phyloP scores from a whole-genome alignment of 2,797 vertebrate genomes.

The Myiotriccus ornatus region DNA sequence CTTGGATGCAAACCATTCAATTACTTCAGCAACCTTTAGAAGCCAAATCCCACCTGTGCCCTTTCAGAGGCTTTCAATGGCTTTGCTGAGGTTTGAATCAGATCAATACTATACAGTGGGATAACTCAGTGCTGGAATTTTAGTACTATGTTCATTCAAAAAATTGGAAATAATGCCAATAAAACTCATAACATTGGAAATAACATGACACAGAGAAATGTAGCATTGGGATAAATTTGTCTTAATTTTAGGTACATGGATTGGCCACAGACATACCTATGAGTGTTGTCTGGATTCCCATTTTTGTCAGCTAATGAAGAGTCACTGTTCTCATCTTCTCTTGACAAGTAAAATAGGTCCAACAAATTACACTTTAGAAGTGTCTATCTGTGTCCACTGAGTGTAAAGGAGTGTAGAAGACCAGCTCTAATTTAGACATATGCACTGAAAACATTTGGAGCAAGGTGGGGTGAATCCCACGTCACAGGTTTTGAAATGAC shows the following conservation, averaged over 20 bases:
- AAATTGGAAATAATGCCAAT: background rate
- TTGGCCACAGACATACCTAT: background rate
- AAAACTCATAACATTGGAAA: background rate
- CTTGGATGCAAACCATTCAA: background rate
- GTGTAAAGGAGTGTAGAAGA: background rate
- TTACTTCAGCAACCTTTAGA: background rate
- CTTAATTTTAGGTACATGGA: background rate
- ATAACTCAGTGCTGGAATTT: background rate
- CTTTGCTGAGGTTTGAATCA: background rate
- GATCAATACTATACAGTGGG: background rate
- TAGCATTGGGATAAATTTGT: background rate
- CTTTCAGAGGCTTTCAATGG: background rate
- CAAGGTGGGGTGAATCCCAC: background rate
- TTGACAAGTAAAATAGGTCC: background rate
- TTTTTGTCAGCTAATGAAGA: background rate
- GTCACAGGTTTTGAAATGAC: background rate
- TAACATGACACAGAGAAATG: background rate
- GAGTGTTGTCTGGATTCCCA: background rate
- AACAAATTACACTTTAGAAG: background rate
- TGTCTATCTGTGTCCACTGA: background rate
- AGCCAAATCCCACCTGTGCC: background rate
- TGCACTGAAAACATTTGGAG: background rate
- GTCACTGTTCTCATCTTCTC: background rate
- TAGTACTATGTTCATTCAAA: background rate
- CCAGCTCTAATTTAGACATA: background rate